Percentiles rank a stretch among this genome's conserved stretches.
Conservation (phyloP, 2,888 invertebrate species). For the Diaphora mendica region DNA sequence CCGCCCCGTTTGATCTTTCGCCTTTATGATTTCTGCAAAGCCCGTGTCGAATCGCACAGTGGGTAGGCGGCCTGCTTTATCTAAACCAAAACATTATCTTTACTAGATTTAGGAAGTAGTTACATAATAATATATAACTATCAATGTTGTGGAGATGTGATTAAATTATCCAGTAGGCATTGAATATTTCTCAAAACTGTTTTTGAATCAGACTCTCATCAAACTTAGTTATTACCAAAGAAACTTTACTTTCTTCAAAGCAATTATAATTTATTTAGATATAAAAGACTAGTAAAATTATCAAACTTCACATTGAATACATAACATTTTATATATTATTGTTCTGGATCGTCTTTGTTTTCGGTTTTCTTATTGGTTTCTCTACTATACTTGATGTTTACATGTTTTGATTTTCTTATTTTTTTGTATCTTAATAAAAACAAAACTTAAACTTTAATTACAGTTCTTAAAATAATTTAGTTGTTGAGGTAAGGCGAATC, state of each 20-base stretch:
- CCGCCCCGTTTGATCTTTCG: constrained; percentile 73
- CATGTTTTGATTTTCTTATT: background rate
- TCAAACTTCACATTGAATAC: background rate
- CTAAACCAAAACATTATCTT: constrained; percentile 26
- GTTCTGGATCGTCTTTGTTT: background rate
- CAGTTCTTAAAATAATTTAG: background rate
- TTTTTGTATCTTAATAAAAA: background rate
- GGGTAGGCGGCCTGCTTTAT: constrained; percentile 23
- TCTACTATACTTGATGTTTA: background rate
- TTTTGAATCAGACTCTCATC: background rate
- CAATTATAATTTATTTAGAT: background rate
- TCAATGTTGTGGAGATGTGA: background rate
- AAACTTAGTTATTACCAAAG: background rate
- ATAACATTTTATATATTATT: background rate
- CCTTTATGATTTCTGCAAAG: constrained; percentile 66
- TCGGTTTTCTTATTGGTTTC: too few species aligned
- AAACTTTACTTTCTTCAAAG: background rate
- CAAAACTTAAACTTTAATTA: background rate
- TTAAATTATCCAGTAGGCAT: too few species aligned
- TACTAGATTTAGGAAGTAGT: background rate
- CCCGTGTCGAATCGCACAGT: constrained; percentile 46
- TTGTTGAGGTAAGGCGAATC: background rate
- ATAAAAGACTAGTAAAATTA: background rate
- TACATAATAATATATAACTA: background rate
- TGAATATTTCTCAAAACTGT: too few species aligned